Conservation (phyloP, 2,888 invertebrate species). For the Cordylochernes scorpioides region DNA sequence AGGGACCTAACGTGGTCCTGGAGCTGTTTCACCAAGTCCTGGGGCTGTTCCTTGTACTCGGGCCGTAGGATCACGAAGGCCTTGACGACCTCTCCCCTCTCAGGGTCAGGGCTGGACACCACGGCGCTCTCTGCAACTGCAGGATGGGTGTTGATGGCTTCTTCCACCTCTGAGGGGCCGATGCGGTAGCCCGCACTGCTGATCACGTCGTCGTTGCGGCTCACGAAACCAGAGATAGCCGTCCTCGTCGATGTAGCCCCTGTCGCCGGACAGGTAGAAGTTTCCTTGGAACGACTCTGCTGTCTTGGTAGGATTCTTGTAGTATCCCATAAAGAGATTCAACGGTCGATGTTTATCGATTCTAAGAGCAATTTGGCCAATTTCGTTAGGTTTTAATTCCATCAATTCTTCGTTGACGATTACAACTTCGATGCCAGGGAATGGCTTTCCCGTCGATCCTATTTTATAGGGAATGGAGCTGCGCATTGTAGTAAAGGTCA, state of each 20-base stretch:
- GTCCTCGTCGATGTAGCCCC: constrained; percentile 23
- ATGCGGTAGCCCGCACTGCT: constrained; percentile 26
- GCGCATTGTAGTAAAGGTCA: constrained; percentile 17
- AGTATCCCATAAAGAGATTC: no score
- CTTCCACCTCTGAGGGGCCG: constrained; percentile 27
- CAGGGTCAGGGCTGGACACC: constrained; percentile 24
- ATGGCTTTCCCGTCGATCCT: constrained; percentile 23
- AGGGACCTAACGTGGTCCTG: constrained; percentile 22
- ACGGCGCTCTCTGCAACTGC: constrained; percentile 26
- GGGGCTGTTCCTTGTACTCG: constrained; percentile 17
- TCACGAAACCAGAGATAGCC: constrained; percentile 24
- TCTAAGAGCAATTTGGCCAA: no score
- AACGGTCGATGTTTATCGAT: no score
- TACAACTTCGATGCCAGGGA: constrained; percentile 20
- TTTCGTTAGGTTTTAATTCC: no score
- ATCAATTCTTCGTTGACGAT: no score
- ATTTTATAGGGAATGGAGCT: constrained; percentile 18
- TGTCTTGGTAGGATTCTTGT: constrained; percentile 16
- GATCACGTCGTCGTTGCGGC: constrained; percentile 26
- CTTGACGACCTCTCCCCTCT: constrained; percentile 25
- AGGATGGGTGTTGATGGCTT: constrained; percentile 24
- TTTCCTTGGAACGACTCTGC: constrained; percentile 19
- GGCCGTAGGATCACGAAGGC: constrained; percentile 23
- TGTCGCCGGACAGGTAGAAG: constrained; percentile 25
- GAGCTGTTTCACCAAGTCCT: constrained; percentile 19